These are phyloP conservation scores for Eutolmus rufibarbis DNA, from an alignment of 2,888 invertebrate genomes.

Conservation along the genomic window DNA sequence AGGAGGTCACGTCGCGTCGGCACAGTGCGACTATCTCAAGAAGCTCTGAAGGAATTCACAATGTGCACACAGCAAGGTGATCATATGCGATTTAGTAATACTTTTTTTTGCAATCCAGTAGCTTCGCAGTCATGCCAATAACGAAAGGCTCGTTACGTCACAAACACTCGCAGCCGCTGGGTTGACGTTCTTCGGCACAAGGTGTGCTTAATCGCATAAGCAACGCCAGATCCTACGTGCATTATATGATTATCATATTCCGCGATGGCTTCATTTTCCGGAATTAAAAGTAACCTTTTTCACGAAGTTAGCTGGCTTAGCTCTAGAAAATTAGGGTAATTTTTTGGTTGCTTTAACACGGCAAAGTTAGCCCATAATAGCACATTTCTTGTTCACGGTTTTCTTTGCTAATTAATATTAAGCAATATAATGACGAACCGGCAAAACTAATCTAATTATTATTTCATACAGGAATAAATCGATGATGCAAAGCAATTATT, in stretches of 20 bases:
- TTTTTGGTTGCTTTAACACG: not conserved
- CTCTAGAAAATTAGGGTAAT: not conserved
- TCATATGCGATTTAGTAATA: conserved; percentile 19
- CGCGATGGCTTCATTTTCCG: not conserved
- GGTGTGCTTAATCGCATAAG: not conserved
- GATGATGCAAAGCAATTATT: not conserved
- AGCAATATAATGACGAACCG: not conserved
- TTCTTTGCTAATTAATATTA: not conserved
- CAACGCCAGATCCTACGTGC: not conserved
- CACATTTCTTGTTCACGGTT: not conserved
- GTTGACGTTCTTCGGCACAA: not conserved
- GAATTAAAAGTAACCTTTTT: conserved; percentile 1
- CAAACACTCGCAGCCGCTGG: not conserved
- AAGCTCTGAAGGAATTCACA: not conserved
- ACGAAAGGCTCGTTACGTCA: not conserved
- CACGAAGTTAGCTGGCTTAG: not conserved
- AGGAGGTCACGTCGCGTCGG: conserved; percentile 9
- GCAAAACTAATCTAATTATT: not conserved
- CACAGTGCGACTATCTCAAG: conserved; percentile 1
- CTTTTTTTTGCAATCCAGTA: not conserved
- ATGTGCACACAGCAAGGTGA: not conserved
- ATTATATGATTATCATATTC: not conserved
- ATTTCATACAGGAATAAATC: not conserved
- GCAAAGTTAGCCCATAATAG: not conserved
- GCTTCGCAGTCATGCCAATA: not conserved